A percentile compares a stretch with the other conserved stretches of the same genome.
phyloP scores from a whole-genome alignment of 1,140 invertebrate species.

The Mercenaria mercenaria region DNA sequence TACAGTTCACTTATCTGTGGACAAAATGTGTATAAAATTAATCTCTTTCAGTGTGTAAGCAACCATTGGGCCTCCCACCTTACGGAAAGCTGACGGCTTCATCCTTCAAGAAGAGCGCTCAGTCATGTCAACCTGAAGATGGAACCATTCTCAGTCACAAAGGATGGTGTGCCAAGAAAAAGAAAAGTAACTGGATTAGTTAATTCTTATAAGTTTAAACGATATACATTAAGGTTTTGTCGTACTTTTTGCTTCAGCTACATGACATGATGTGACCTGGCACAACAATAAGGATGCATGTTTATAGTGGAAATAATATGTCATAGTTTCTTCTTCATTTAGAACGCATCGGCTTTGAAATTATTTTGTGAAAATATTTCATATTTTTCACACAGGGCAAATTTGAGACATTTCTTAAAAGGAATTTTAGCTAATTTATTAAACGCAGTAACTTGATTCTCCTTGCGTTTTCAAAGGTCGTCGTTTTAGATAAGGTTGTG shows the following conservation, averaged over 20 bases:
- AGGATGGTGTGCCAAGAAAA: constrained; percentile 88
- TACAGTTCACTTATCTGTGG: no score
- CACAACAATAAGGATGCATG: no score
- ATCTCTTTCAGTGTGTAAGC: constrained; percentile 87
- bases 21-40: no score
- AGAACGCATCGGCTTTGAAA: no score
- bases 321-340: no score
- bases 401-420: not conserved
- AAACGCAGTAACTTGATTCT: not conserved
- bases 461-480: constrained; percentile 29
- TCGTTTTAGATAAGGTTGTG: constrained; percentile 25
- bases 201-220: not conserved
- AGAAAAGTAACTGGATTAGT: constrained; percentile 86
- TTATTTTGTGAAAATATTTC: not conserved
- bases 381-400: not conserved
- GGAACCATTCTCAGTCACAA: constrained; percentile 87
- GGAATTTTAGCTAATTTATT: constrained; percentile 31
- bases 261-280: no score
- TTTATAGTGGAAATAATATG: no score
- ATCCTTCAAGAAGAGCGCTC: constrained; percentile 84
- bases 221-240: no score
- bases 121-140: constrained; percentile 88
- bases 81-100: constrained; percentile 87
- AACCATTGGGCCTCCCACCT: constrained; percentile 87
- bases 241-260: no score